phyloP scores from a whole-genome alignment of 1,140 invertebrate genomes.

The Trachymyrmex cornetzi region DNA sequence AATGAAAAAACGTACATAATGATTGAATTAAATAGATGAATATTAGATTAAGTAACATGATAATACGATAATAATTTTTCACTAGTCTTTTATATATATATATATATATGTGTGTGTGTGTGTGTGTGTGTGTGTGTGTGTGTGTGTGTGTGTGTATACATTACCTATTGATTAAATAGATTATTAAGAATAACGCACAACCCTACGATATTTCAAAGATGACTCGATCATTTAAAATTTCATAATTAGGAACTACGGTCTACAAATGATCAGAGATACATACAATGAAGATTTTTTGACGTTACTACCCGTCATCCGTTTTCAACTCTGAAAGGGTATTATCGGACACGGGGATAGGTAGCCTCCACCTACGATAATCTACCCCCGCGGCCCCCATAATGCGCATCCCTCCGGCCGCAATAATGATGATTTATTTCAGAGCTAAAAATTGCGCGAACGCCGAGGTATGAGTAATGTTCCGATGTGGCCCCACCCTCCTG shows the following conservation, averaged over 20 bases:
- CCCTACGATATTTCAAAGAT: background rate
- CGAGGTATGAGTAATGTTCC: slow-evolving; percentile 85
- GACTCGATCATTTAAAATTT: background rate
- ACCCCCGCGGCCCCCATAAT: slow-evolving; percentile 83
- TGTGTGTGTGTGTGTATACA: too few relatives aligned
- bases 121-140: too few relatives aligned
- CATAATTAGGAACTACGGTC: background rate
- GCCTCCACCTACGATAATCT: slow-evolving; percentile 82
- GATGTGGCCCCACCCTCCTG: slow-evolving; percentile 80
- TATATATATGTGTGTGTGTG: background rate
- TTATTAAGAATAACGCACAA: background rate
- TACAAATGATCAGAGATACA: slow-evolving; percentile 50
- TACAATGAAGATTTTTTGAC: slow-evolving; percentile 53
- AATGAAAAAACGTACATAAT: background rate
- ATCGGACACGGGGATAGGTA: slow-evolving; percentile 61
- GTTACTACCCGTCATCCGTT: slow-evolving; percentile 66
- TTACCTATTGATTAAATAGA: background rate
- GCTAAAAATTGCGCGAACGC: slow-evolving; percentile 85
- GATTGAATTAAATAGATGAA: background rate
- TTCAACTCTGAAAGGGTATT: slow-evolving; percentile 60
- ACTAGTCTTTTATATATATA: background rate
- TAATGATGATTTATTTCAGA: slow-evolving; percentile 86
- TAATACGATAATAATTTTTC: background rate
- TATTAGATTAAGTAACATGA: background rate
- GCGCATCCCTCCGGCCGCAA: slow-evolving; percentile 83